Base-by-base conservation (phyloP, 1,140 invertebrate genomes). In the Venturia canescens region DNA sequence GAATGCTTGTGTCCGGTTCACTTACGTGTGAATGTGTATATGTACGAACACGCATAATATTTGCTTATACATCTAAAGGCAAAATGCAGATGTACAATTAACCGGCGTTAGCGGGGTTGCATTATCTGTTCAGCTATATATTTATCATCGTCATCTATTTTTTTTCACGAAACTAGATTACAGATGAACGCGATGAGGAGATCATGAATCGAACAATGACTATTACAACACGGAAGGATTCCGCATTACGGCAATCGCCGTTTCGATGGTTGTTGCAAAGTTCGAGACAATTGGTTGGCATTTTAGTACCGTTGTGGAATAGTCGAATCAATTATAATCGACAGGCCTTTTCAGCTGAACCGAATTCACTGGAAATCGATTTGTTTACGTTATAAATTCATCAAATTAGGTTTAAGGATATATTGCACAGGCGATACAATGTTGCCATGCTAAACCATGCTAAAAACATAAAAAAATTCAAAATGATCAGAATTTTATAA, bases 81-180 rank as follows among this genome's bases (percentile, higher is more conserved):
- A 26, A 66, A 72, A 72, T 72, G 18, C 11, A 72, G 70, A 48
- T 72, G 70, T 72, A 48, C 70, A 50, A 72, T 72, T 72, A 72
- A 72, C 70, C 15, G 38, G n/a, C 38, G 31, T 72, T 48, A 48
- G 38, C 70, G 70, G 34, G 31, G 31, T 21, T 44, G 21, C 48
- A 48, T 72, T 72, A 72, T 72, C 34, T 15, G 7, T 15, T 44
- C 70, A 31, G 5, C 23, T 67, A 26, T 67, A 31, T 34, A 34
- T 38, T 70, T 34, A 70, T 34, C 67, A 31, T 31, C 67, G 9
- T 70, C 67, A 34, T 31, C 29, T 6, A 67, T 13, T 60, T 60
- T 60, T 67, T 67, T 67, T 31, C 26, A 27, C 23, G 6, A 26
- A 31, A 67, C 63, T 67, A 6, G 26, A 70, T 70, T 70, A 13